phyloP scores from a whole-genome alignment of 2,888 invertebrate species.

The Xestia sexstrigata region DNA sequence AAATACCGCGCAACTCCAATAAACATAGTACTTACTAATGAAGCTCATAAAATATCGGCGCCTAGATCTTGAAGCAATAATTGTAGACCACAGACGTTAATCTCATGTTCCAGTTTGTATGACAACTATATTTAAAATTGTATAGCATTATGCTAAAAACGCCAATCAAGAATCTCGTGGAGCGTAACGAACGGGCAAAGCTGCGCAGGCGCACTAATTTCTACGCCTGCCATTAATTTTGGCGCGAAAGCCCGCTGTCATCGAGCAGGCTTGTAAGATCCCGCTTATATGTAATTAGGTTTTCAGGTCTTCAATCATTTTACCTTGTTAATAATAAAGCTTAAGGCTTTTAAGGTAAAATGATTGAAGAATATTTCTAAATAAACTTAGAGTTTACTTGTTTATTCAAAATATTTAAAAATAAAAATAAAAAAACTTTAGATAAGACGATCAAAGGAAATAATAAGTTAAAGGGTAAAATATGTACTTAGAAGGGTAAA shows the following conservation, averaged over 20 bases:
- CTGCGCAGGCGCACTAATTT: conserved; percentile 55
- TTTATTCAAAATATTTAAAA: no score
- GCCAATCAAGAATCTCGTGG: conserved; percentile 71
- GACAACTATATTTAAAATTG: conserved; percentile 69
- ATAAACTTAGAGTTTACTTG: no score
- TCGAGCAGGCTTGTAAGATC: conserved; percentile 19
- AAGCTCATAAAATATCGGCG: conserved; percentile 54
- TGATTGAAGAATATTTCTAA: no score
- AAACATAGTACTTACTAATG: conserved; percentile 29
- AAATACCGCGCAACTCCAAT: conserved; percentile 6
- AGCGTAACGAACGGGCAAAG: conserved; percentile 60
- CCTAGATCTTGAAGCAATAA: conserved; percentile 60
- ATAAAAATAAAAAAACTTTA: no score
- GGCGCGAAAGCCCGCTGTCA: conserved; percentile 53
- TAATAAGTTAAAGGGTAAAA: no score
- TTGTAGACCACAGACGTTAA: conserved; percentile 55
- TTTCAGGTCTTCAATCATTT: conserved; percentile 30
- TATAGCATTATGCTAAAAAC: conserved; percentile 71
- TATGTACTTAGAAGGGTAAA: no score
- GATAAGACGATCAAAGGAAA: not conserved
- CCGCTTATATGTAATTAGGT: conserved; percentile 21
- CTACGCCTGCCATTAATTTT: conserved; percentile 54
- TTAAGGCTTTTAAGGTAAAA: no score
- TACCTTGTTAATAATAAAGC: not conserved
- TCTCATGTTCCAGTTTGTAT: conserved; percentile 60